phyloP scores from a whole-genome alignment of 2,888 invertebrate genomes.

The Sericinus montela region DNA sequence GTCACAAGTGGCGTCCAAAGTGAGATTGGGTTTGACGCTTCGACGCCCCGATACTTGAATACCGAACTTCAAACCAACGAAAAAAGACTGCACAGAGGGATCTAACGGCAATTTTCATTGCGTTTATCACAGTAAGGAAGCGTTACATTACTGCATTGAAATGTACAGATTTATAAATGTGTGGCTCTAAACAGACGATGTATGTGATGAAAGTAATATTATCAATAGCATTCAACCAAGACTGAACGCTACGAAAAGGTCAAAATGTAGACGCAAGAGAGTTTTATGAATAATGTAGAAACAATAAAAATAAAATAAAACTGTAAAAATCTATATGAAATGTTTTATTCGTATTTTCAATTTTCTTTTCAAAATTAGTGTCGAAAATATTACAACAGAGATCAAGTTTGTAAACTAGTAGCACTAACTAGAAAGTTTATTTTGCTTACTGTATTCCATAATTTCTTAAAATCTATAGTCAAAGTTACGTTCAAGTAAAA shows the following conservation, averaged over 20 bases:
- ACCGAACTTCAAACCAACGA: conserved; percentile 27
- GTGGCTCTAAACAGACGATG: not conserved
- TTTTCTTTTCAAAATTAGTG: too few relatives aligned
- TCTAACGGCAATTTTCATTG: conserved; percentile 18
- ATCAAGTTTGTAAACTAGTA: too few relatives aligned
- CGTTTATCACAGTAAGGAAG: not conserved
- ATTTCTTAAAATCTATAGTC: too few relatives aligned
- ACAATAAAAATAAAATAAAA: not conserved
- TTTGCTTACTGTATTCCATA: too few relatives aligned
- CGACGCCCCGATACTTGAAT: conserved; percentile 44
- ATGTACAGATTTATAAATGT: not conserved
- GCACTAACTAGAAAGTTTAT: too few relatives aligned
- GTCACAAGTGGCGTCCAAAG: conserved; percentile 33
- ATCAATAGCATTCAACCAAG: not conserved
- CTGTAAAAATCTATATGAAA: not conserved
- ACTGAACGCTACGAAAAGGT: not conserved
- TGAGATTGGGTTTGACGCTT: conserved; percentile 54
- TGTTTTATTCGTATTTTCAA: too few relatives aligned
- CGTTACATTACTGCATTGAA: conserved; percentile 3
- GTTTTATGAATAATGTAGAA: conserved; percentile 1
- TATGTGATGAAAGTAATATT: not conserved
- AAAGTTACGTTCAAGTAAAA: too few relatives aligned
- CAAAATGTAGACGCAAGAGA: not conserved
- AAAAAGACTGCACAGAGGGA: conserved; percentile 31
- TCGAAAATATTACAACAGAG: too few relatives aligned